These are phyloP conservation scores for Palythoa heliodiscus DNA, from an alignment of 92 coral and sea anemone species.

Conservation along the genomic window DNA sequence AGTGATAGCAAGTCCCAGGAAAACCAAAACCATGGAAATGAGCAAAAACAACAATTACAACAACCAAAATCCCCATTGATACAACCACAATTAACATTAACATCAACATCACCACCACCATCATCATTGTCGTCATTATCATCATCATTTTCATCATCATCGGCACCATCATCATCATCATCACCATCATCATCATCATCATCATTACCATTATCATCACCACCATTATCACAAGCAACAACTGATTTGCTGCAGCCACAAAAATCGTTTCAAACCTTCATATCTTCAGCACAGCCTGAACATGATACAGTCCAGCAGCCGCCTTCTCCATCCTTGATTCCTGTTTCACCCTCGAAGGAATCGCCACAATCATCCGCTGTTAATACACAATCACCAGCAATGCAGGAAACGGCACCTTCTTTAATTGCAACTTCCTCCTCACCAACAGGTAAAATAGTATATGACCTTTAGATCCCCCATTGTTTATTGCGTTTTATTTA, in stretches of 20 bases:
- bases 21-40: neutral
- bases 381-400: too few relatives aligned
- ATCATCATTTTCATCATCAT: neutral
- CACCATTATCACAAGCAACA: neutral
- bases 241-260: neutral
- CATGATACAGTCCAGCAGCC: too few relatives aligned
- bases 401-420: too few relatives aligned
- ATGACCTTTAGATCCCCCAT: too few relatives aligned
- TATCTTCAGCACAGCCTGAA: too few relatives aligned
- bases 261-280: neutral
- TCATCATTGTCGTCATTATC: neutral
- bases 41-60: neutral
- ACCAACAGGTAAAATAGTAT: too few relatives aligned
- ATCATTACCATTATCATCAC: neutral
- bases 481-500: too few relatives aligned
- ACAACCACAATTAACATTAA: slow-evolving; percentile 4
- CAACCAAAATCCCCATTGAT: neutral
- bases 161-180: neutral
- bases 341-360: too few relatives aligned
- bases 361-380: too few relatives aligned
- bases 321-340: too few relatives aligned
- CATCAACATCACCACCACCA: neutral
- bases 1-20: neutral
- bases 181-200: neutral
- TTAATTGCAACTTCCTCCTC: too few relatives aligned